A percentile compares a stretch with the other conserved stretches of the same genome.
phyloP scores from a whole-genome alignment of 2,113 vertebrate species.

The Psephotus haematonotus region DNA sequence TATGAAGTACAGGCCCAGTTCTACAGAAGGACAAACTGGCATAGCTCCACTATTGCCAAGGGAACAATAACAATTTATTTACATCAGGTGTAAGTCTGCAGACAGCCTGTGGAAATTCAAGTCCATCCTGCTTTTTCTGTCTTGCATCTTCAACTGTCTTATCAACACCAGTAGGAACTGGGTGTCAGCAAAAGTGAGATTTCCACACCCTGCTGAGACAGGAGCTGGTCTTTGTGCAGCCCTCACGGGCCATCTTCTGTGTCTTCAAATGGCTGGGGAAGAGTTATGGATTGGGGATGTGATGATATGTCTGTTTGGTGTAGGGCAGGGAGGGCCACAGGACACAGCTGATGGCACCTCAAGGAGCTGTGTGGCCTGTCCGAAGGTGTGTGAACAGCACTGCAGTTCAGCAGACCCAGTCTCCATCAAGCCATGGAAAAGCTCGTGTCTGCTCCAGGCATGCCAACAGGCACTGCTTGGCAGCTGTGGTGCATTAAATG shows the following conservation, averaged over 20 bases:
- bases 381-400: neutral
- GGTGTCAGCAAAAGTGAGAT: neutral
- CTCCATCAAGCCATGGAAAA: conserved; percentile 20
- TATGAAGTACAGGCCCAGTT: neutral
- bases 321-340: neutral
- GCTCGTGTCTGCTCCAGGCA: neutral
- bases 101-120: neutral
- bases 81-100: neutral
- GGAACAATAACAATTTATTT: neutral
- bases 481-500: conserved; percentile 46
- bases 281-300: neutral
- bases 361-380: neutral
- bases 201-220: neutral
- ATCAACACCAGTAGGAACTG: neutral
- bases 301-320: neutral
- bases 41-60: neutral
- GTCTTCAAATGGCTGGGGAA: neutral
- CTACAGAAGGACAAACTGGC: neutral
- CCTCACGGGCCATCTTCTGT: neutral
- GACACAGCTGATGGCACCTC: fast-evolving
- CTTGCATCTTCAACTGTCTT: neutral
- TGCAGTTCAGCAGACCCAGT: neutral
- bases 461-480: neutral
- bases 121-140: neutral
- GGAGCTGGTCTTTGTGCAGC: fast-evolving